These are phyloP conservation scores for Azorinus chamasolen DNA, from an alignment of 2,888 invertebrate species.

Conservation along the genomic window DNA sequence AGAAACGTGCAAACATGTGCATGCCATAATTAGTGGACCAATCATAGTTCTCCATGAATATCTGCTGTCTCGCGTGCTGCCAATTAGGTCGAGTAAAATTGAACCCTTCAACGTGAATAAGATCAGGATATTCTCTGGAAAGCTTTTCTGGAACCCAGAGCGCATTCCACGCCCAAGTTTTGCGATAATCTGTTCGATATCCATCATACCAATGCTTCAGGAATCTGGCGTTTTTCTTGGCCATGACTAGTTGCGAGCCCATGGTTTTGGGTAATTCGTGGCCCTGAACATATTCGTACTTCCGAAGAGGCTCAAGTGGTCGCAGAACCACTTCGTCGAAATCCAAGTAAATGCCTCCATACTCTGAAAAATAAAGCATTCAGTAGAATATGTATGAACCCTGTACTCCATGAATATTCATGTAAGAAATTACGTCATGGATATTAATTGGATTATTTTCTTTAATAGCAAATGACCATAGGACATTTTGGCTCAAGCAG, in stretches of 20 bases:
- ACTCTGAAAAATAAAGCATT: constrained; percentile 31
- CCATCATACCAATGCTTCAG: constrained; percentile 48
- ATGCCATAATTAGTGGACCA: constrained; percentile 62
- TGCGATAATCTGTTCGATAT: constrained; percentile 42
- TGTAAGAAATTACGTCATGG: too few relatives aligned
- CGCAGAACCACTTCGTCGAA: constrained; percentile 58
- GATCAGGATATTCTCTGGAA: constrained; percentile 37
- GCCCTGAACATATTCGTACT: constrained; percentile 51
- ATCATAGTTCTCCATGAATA: constrained; percentile 51
- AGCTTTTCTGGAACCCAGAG: constrained; percentile 43
- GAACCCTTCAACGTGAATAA: constrained; percentile 61
- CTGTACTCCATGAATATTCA: too few relatives aligned
- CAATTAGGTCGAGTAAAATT: constrained; percentile 62
- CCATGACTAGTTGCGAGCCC: constrained; percentile 56
- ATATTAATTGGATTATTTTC: too few relatives aligned
- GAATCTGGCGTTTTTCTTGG: constrained; percentile 55
- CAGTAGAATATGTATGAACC: too few relatives aligned
- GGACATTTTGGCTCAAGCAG: too few relatives aligned
- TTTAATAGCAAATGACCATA: too few relatives aligned
- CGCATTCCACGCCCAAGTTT: constrained; percentile 42
- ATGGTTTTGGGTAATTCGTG: constrained; percentile 40
- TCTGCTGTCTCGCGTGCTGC: constrained; percentile 33
- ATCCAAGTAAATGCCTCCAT: constrained; percentile 59
- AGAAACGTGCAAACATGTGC: constrained; percentile 53
- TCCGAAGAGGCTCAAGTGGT: constrained; percentile 35